Evolutionary conservation across 2,888 invertebrate genomes (phyloP), one percentile per base, ranked within the genome.

Genomic region (Prionchulus punctatus): DNA sequence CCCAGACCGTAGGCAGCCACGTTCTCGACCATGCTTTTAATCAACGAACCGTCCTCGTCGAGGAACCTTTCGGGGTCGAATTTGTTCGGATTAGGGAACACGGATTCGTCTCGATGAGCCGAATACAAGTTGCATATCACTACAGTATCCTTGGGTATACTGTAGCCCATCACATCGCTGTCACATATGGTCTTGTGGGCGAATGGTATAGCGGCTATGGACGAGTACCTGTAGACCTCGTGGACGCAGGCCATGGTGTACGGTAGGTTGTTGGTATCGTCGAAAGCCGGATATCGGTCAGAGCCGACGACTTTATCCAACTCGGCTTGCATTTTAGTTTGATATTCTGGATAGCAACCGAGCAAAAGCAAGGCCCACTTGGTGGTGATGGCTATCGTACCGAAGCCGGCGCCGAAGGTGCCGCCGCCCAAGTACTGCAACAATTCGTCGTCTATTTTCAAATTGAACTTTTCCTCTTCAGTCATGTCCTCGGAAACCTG

Each of bases 21-120:
- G 1, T 30, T 31, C 2, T 49, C 55, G 21, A 28, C 21, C 30
- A 18, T 2, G 1, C 2, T 28, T 25, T 27, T 30, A 21, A 42
- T 31, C 21, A 58, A 23, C 28, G 23, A 7, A 3, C 56, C 42
- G n/a, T 30, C 27, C 26, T 4, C 7, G 26, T n/a, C 21, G 12
- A 67, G 47, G 56, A 67, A 67, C 2, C 64, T 56, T 36, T 65
- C 63, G 1, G 67, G 67, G 15, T 63, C 56, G 55, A 67, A 67
- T n/a, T 31, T 43, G 2, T 61, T 53, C 1, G 67, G 65, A 49
- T 66, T 61, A 1, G 57, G 58, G 62, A 66, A 67, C 12, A 60
- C 36, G 4, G 60, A 48, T 18, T 57, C 58, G 55, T 67, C 67
- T 2, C 26, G 58, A 7, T 63, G 58, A 2, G 63, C 62, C 15